phyloP scores from a whole-genome alignment of 2,797 vertebrate species.

The Gymnocypris eckloni region DNA sequence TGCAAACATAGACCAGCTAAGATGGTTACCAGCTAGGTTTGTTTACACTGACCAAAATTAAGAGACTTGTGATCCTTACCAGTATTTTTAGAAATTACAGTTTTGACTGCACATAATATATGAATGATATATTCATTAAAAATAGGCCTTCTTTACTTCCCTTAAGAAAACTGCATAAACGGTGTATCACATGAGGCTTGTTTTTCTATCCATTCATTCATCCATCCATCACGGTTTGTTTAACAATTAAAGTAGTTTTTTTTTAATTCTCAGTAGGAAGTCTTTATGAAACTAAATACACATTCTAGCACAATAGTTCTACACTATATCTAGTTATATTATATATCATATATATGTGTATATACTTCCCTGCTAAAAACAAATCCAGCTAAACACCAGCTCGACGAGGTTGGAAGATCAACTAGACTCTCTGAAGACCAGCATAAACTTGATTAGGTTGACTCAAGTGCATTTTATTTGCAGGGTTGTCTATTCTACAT shows the following conservation, averaged over 20 bases:
- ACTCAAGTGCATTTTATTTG: neutral
- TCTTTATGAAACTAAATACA: neutral
- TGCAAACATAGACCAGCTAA: neutral
- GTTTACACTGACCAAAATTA: neutral
- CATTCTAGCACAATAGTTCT: neutral
- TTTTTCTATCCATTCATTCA: too few relatives aligned
- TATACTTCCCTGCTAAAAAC: too few relatives aligned
- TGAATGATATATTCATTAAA: neutral
- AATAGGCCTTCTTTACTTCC: neutral
- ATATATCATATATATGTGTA: too few relatives aligned
- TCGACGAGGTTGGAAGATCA: neutral
- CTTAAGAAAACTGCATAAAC: neutral
- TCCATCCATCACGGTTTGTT: too few relatives aligned
- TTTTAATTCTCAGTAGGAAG: too few relatives aligned
- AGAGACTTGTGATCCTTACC: neutral
- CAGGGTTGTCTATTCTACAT: neutral
- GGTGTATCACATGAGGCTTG: neutral
- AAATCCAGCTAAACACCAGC: neutral
- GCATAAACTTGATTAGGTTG: neutral
- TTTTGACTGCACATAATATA: neutral
- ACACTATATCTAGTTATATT: too few relatives aligned
- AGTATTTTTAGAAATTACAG: neutral
- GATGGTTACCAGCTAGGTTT: neutral
- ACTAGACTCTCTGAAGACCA: neutral
- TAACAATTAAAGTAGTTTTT: too few relatives aligned